Evolutionary conservation across 2,888 invertebrate species (phyloP).

Genomic region (Drosophila multiciliata): DNA sequence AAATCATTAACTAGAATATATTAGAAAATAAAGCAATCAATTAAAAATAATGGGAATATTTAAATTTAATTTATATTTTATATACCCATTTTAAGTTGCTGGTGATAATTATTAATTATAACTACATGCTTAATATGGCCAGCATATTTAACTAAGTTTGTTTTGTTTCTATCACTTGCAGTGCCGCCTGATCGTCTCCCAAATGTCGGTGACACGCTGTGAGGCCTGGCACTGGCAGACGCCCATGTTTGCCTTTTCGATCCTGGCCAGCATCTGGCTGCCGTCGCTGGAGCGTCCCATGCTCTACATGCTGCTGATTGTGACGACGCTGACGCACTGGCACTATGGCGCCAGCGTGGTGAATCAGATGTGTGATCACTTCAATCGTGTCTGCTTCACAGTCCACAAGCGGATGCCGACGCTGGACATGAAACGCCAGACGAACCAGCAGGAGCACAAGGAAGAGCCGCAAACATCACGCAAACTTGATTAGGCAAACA

Average conservation of each 20-base stretch:
- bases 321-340: slow-evolving; percentile 92
- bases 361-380: slow-evolving; percentile 97
- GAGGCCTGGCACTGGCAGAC: slow-evolving; percentile 88
- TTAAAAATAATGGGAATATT: background rate
- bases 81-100: background rate
- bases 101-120: background rate
- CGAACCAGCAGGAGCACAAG: slow-evolving; percentile 8
- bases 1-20: background rate
- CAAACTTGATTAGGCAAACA: slow-evolving; percentile 32
- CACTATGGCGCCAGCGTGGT: slow-evolving; percentile 97
- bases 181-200: slow-evolving; percentile 98
- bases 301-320: slow-evolving; percentile 89
- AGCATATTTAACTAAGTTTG: background rate
- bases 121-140: background rate
- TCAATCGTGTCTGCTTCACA: slow-evolving; percentile 93
- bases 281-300: slow-evolving; percentile 88
- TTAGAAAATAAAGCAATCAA: background rate
- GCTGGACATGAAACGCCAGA: background rate
- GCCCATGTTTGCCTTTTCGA: slow-evolving; percentile 79
- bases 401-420: slow-evolving; percentile 60
- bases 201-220: slow-evolving; percentile 98
- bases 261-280: slow-evolving; percentile 79
- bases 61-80: background rate
- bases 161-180: slow-evolving; percentile 85
- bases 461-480: slow-evolving; percentile 6